Percentiles rank a stretch among this genome's conserved stretches.
phyloP scores from a whole-genome alignment of 1,140 invertebrate genomes.

The Cydia pomonella region DNA sequence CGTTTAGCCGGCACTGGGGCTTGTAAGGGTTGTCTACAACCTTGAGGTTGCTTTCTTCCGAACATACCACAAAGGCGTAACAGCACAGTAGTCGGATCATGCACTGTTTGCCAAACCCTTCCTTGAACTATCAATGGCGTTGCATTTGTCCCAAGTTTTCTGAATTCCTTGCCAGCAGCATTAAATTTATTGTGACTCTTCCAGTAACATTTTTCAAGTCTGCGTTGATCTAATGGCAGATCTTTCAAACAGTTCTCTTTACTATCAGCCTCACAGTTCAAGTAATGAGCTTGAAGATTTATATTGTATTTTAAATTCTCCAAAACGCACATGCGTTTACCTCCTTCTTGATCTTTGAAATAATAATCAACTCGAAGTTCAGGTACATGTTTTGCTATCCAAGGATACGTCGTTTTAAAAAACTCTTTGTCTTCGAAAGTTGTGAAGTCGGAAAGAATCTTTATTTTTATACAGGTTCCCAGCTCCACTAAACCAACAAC shows the following conservation, averaged over 20 bases:
- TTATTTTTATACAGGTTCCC: background rate
- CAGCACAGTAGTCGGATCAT: background rate
- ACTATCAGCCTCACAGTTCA: background rate
- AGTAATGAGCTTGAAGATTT: constrained; percentile 10
- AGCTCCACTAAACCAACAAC: background rate
- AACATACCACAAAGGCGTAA: background rate
- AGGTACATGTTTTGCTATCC: background rate
- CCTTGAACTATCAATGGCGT: background rate
- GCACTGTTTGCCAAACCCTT: background rate
- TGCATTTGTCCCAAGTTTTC: background rate
- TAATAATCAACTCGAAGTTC: background rate
- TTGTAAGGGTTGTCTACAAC: background rate
- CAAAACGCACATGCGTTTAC: constrained; percentile 6
- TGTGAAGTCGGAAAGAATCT: constrained; percentile 8
- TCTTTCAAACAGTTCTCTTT: background rate
- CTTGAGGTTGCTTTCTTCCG: background rate
- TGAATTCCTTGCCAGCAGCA: background rate
- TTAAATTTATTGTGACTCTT: background rate
- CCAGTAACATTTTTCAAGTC: background rate
- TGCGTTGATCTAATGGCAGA: background rate
- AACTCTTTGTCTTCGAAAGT: background rate
- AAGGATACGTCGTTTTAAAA: background rate
- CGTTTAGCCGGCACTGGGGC: background rate
- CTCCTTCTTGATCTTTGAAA: background rate
- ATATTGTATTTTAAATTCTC: background rate